Evolutionary conservation across 2,888 invertebrate species (phyloP), one percentile per base, ranked within the genome.

Genomic region (Micoletzkya japonica): DNA sequence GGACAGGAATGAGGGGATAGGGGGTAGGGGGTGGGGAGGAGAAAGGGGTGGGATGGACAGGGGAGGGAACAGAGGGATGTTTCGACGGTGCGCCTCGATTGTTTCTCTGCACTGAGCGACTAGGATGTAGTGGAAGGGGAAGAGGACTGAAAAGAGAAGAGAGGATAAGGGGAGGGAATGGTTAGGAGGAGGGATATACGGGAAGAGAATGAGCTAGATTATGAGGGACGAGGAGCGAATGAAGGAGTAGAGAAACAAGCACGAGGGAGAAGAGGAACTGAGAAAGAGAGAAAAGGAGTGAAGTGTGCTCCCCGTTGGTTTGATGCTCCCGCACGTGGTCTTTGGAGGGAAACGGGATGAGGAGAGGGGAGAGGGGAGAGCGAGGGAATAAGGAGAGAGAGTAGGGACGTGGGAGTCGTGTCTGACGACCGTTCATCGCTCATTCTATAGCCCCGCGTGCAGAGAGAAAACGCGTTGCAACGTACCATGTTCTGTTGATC

Each of bases 161-260:
- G 30, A 17, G 24, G 14, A 39, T 37, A 56, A 30, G 4, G n/a
- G n/a, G n/a, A n/a, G n/a, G n/a, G n/a, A n/a, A n/a, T n/a, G n/a
- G n/a, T n/a, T n/a, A n/a, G n/a, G n/a, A n/a, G 66, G 66, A 66
- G 34, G n/a, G 39, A 54, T 52, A 54, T 7, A 64, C 2, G 24
- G 64, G 28, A 36, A 7, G 32, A 56, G 57, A 26, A 61, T 60
- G 49, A 49, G 49, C 17, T 44, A 14, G 10, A 20, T 44, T 44
- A 14, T 20, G 44, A 44, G 10, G 44, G 20, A 44, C 44, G 44
- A 44, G 20, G 44, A 44, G 28, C 28, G 52, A 59, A 59, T 34
- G 59, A n/a, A 36, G 17, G 34, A 37, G 28, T n/a, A 59, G 14
- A 30, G 32, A 20, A 7, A 6, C 6, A 54, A 54, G n/a, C 10